phyloP scores from a whole-genome alignment of 1,140 invertebrate species.

The Magallana angulata region DNA sequence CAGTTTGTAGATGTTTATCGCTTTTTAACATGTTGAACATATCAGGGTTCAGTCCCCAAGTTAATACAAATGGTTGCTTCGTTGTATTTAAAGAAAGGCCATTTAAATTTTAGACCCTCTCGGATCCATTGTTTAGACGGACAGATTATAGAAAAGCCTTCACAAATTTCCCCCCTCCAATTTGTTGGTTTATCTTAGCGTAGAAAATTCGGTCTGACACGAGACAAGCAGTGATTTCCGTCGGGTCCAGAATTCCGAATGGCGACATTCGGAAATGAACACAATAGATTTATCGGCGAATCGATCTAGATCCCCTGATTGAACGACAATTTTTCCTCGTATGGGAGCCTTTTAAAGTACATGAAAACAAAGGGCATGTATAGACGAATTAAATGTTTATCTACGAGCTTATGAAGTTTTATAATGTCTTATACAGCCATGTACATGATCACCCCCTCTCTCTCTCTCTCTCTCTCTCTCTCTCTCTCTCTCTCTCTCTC shows the following conservation, averaged over 20 bases:
- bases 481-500: neutral
- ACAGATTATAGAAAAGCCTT: slow-evolving; percentile 15
- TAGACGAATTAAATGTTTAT: neutral
- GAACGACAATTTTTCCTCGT: neutral
- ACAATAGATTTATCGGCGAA: slow-evolving; percentile 9
- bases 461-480: slow-evolving; percentile 19
- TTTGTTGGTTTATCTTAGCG: slow-evolving; percentile 9
- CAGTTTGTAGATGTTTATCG: slow-evolving; percentile 23
- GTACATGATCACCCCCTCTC: neutral
- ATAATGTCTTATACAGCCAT: neutral
- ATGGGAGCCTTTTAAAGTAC: slow-evolving; percentile 10
- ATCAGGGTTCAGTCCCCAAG: neutral
- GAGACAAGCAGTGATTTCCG: slow-evolving; percentile 1
- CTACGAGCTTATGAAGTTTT: neutral
- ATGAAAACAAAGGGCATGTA: neutral
- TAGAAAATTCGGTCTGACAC: slow-evolving; percentile 18
- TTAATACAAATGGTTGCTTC: neutral
- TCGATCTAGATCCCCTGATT: neutral
- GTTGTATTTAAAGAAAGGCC: neutral
- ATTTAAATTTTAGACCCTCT: slow-evolving; percentile 13
- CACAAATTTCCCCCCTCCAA: slow-evolving; percentile 2
- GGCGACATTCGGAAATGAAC: slow-evolving; percentile 1
- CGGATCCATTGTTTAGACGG: slow-evolving; percentile 11
- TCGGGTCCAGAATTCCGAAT: neutral
- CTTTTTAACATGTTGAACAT: neutral